Evolutionary conservation across 1,140 invertebrate species (phyloP), one percentile per base, ranked within the genome.

Genomic region (Drosophila navojoa): DNA sequence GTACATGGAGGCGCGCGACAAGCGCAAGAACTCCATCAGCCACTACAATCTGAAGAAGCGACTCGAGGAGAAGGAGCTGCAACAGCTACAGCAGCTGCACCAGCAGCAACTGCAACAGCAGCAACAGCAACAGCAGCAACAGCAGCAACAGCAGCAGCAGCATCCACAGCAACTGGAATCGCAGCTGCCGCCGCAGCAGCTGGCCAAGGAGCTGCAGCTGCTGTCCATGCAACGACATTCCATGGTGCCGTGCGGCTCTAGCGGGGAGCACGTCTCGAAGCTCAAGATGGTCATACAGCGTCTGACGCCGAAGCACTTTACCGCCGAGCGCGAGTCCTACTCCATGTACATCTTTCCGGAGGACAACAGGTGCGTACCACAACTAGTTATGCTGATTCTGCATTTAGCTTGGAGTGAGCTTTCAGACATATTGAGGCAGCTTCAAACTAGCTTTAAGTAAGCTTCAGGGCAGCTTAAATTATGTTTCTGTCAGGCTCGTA

Each of bases 321-420:
- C 84, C 92, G 93, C 96, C 86, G 95, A 96, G 76, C 93, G 97
- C 63, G 94, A 96, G 49, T 95, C 98, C 81, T 97, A 96, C 92
- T 96, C 98, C 5, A 93, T 98, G 52, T 98, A 97, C 90, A 80
- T 98, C 42, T 97, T 98, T 91, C 94, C 96, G 40, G 95, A 95
- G 57, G 94, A 96, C 47, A 97, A 97, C 92, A 93, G 93, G 96
- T 97, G 93, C 92, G 70, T 38, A 6, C 1, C 42, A 3, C 35
- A 10, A 38, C 5, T 32, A 2, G 1, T 32, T 7, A 3, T 11
- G 11, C 35, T 10, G 7, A 13, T 38, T 4, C 10, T 35, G 27
- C 5, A 29, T 29, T 5, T 1, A 29, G 27, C 0, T 29, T 29
- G 5, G 10, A 32, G 32, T 32, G 7, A 32, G 32, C 32, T 32